phyloP scores from a whole-genome alignment of 2,888 invertebrate genomes.

The Stegophylla sp. region DNA sequence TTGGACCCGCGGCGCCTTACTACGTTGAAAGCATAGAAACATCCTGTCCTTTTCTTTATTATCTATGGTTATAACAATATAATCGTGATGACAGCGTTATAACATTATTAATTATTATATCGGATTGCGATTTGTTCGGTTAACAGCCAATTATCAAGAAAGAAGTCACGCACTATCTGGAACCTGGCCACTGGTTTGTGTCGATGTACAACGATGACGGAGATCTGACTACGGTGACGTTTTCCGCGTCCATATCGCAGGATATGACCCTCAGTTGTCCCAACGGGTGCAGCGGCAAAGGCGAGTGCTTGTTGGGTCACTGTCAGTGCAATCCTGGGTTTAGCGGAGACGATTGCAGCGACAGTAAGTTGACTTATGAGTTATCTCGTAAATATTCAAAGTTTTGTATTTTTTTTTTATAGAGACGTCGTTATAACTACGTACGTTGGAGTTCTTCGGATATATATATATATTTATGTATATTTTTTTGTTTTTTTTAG shows the following conservation, averaged over 20 bases:
- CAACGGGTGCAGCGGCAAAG: conserved; percentile 94
- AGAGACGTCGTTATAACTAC: background rate
- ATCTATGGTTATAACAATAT: no score
- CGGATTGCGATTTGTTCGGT: conserved; percentile 45
- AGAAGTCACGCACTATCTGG: conserved; percentile 93
- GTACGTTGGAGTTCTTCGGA: background rate
- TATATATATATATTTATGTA: background rate
- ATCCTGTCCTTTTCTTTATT: no score
- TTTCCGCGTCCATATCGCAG: conserved; percentile 83
- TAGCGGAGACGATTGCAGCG: conserved; percentile 94
- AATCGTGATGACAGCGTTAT: no score
- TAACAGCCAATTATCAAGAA: conserved; percentile 83
- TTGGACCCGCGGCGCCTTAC: no score
- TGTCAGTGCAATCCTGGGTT: conserved; percentile 97
- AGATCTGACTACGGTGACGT: conserved; percentile 84
- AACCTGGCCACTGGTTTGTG: conserved; percentile 95
- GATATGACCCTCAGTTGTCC: conserved; percentile 96
- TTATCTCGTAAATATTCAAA: background rate
- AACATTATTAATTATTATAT: no score
- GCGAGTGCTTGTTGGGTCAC: conserved; percentile 92
- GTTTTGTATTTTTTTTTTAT: conserved; percentile 34
- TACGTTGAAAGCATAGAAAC: no score
- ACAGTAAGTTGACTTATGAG: conserved; percentile 73
- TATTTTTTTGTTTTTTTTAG: background rate
- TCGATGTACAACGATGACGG: conserved; percentile 95